A percentile compares a stretch with the other conserved stretches of the same genome.
phyloP scores from a whole-genome alignment of 2,888 invertebrate species.

The Sarcophaga caerulescens region DNA sequence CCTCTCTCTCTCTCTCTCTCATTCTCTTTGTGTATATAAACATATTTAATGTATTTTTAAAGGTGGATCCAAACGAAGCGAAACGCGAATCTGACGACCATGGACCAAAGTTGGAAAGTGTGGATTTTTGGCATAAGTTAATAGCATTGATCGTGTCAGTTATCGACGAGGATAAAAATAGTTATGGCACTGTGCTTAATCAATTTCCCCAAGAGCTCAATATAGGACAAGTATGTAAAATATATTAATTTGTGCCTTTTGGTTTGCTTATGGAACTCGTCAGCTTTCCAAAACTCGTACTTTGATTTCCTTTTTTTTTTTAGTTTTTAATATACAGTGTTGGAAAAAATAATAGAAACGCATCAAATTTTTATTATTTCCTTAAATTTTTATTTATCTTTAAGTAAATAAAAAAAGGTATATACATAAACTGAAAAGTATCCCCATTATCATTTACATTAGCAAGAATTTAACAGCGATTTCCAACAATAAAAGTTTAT shows the following conservation, averaged over 20 bases:
- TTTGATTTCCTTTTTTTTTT: too few species aligned
- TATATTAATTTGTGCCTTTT: neutral
- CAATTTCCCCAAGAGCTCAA: slow-evolving; percentile 99
- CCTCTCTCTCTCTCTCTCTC: too few species aligned
- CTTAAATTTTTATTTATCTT: too few species aligned
- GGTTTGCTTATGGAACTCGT: neutral
- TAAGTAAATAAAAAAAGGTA: too few species aligned
- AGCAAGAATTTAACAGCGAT: too few species aligned
- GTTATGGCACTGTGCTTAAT: slow-evolving; percentile 98
- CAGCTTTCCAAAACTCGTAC: neutral
- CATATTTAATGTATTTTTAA: neutral
- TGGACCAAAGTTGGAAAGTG: slow-evolving; percentile 92
- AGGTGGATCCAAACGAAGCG: slow-evolving; percentile 94
- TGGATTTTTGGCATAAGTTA: slow-evolving; percentile 99
- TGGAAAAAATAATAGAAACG: too few species aligned
- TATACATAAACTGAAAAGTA: too few species aligned
- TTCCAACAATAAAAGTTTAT: too few species aligned
- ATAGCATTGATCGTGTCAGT: slow-evolving; percentile 98
- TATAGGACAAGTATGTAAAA: slow-evolving; percentile 90
- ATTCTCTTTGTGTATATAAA: neutral
- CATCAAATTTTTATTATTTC: too few species aligned
- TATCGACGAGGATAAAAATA: slow-evolving; percentile 99
- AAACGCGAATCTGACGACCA: slow-evolving; percentile 94
- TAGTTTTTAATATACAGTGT: too few species aligned
- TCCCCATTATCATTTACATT: too few species aligned